These are phyloP conservation scores for Leptopilina drosophilae DNA, from an alignment of 2,888 invertebrate species.

Conservation along the genomic window DNA sequence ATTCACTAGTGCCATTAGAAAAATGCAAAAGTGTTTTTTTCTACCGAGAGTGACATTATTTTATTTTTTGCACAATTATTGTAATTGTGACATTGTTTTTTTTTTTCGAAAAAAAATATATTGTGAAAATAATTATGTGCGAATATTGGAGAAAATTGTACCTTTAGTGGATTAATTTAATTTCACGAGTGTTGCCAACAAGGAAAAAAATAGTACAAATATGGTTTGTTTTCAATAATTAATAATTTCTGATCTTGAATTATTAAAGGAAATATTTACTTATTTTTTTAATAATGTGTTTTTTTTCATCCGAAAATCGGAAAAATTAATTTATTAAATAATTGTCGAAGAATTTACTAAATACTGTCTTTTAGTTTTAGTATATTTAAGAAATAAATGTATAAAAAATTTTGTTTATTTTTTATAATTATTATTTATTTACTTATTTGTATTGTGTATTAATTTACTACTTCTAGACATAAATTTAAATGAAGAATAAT, in stretches of 20 bases:
- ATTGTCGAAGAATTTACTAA: no score
- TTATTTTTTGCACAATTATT: conserved; percentile 2
- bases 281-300: background rate
- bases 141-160: conserved; percentile 20
- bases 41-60: background rate
- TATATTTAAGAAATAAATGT: no score
- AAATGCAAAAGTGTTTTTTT: background rate
- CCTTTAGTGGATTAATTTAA: conserved; percentile 4
- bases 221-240: conserved; percentile 24
- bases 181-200: background rate
- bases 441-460: no score
- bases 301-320: no score
- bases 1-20: background rate
- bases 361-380: no score
- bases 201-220: background rate
- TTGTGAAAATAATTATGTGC: background rate
- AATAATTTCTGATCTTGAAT: background rate
- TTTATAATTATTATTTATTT: no score
- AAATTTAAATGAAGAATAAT: no score
- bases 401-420: no score
- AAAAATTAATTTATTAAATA: no score
- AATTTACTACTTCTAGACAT: no score
- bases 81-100: background rate
- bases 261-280: background rate
- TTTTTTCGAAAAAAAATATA: no score